Evolutionary conservation across 1,140 invertebrate genomes (phyloP), one percentile per base, ranked within the genome.

Genomic region (Procambarus virginalis): DNA sequence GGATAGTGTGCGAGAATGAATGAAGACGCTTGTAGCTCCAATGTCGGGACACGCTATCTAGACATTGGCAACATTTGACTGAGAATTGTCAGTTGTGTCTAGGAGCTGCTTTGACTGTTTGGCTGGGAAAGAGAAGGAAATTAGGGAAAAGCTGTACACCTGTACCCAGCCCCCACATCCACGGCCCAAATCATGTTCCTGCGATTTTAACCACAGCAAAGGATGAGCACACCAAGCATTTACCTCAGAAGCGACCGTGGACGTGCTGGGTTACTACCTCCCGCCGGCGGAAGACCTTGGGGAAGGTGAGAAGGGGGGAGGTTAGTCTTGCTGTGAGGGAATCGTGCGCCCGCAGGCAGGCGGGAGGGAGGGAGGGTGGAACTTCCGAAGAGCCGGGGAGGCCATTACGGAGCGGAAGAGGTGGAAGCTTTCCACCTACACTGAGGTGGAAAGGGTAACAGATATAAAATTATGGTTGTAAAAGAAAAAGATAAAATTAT

Each of bases 241-340:
- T 73, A 73, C 68, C 68, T 34, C 68, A 73, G 10, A 46, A 60
- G 45, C 79, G 79, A 34, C 34, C 60, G 79, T 81, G 60, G 22
- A 10, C 55, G 60, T 64, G 68, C 60, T 20, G 58, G 4, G 80
- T 82, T 68, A 82, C 80, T 55, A 82, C 12, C 58, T 82, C 80
- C 58, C n/a, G 58, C 58, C 58, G 80, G 58, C 68, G 82, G 49
- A 51, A 75, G 82, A 84, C 58, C 75, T 79, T 78, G 84, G 75
- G 76, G 55, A 86, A 78, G 51, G 77, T 46, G 76, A 86, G 49
- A 55, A 46, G 58, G 82, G 34, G 82, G 46, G 46, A 22, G 81
- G 45, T 45, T 6, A 46, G 49, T 12, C 34, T 51, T 48, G 81
- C 60, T 34, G 81, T 84, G 51, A 34, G 82, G 81, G 73, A 84